Evolutionary conservation across 1,140 invertebrate species (phyloP), one percentile per base, ranked within the genome.

Genomic region (Ceratina japonica): DNA sequence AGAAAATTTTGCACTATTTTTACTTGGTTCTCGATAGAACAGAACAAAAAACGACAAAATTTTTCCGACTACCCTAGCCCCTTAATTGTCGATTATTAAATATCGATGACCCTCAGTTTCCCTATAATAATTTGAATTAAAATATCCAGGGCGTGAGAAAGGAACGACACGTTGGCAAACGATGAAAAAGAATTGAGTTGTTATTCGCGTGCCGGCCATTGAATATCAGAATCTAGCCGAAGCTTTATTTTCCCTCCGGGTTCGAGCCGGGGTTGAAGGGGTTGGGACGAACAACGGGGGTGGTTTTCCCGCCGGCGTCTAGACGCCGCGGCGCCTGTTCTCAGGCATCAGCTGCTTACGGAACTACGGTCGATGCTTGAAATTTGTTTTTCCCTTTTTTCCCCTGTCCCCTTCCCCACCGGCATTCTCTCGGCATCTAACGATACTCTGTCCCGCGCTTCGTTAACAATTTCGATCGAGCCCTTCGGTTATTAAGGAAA

Each of bases 331-430:
- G 83, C 84, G 84, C 84, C 84, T 62, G 83, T 82, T 85, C 81
- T 84, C 82, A 65, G 66, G 82, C 78, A 84, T 85, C 83, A 84
- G 80, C 75, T 81, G 79, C 83, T 84, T 70, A 72, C 82, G 82
- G 83, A 84, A 84, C 69, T 84, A 76, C 83, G 79, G 79, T 85
- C 84, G 84, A 85, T 85, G 83, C 82, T 84, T 84, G 75, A 77
- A 77, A 72, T 71, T 77, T 72, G 49, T 24, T 77, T 77, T 72
- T 70, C 44, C 13, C 5, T 37, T 31, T 16, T 3, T 22, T 31
- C 12, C 20, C n/a, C n/a, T n/a, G n/a, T 27, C 7, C 10, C 8
- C 10, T 51, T 22, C 27, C n/a, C 15, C n/a, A 37, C 37, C 37
- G 5, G 37, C 37, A 44, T 70, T 71, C 27, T 20, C 5, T n/a